These are phyloP conservation scores for Sympetrum striolatum DNA, from an alignment of 2,888 invertebrate species.

Conservation along the genomic window DNA sequence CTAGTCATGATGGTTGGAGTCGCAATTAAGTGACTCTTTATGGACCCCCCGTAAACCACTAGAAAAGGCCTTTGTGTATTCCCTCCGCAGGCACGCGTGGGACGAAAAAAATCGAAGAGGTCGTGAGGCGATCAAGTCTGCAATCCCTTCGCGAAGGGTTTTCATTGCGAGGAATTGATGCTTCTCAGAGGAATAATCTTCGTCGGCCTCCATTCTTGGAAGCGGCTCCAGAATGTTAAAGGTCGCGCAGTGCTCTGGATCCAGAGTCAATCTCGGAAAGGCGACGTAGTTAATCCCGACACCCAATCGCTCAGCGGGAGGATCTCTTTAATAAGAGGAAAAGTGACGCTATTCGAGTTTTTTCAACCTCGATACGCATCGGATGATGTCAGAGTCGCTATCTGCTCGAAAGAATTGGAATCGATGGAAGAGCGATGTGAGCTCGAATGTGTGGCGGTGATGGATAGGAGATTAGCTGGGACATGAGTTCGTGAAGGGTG, in stretches of 20 bases:
- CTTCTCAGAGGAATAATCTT: not conserved
- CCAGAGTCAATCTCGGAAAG: not conserved
- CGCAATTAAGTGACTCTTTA: not conserved
- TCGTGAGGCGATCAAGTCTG: not conserved
- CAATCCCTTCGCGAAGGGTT: not conserved
- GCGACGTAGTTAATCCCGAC: not conserved
- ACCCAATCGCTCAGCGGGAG: not conserved
- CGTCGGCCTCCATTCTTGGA: conserved; percentile 8
- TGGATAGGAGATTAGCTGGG: too few relatives aligned
- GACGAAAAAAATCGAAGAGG: not conserved
- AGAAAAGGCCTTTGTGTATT: not conserved
- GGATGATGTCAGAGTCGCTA: too few relatives aligned
- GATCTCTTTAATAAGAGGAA: not conserved
- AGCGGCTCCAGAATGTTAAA: conserved; percentile 38
- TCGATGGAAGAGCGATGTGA: too few relatives aligned
- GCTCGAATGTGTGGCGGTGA: too few relatives aligned
- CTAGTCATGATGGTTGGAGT: not conserved
- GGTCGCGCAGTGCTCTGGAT: not conserved
- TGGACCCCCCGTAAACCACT: not conserved
- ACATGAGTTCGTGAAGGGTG: too few relatives aligned
- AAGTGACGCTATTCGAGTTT: not conserved
- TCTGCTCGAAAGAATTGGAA: too few relatives aligned
- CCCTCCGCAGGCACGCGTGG: not conserved
- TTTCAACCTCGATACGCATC: too few relatives aligned
- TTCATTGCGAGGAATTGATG: not conserved